Percentiles rank a stretch among this genome's conserved stretches.
Evolutionary conservation across 2,888 invertebrate species (phyloP).

Genomic region (Mythimna albipuncta): DNA sequence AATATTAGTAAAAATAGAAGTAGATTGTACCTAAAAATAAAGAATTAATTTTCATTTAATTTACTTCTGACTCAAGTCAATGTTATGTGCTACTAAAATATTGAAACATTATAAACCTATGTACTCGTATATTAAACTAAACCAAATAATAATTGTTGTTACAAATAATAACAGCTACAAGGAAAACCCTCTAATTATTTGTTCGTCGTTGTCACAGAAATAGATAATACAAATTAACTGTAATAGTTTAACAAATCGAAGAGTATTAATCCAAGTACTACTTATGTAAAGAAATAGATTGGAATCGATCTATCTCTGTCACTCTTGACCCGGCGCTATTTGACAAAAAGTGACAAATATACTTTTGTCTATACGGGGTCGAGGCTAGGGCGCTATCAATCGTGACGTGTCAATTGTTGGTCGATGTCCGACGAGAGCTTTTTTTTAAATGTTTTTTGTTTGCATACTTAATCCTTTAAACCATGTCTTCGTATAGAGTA

Average conservation of each 20-base stretch:
- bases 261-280: constrained; percentile 15
- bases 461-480: too few relatives aligned
- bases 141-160: not conserved
- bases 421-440: constrained; percentile 32
- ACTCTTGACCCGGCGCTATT: constrained; percentile 59
- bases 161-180: constrained; percentile 1
- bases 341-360: constrained; percentile 66
- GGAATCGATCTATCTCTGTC: constrained; percentile 66
- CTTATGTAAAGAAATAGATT: constrained; percentile 41
- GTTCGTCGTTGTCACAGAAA: not conserved
- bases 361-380: constrained; percentile 57
- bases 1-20: too few relatives aligned
- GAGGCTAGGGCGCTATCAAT: constrained; percentile 66
- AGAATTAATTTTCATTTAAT: too few relatives aligned
- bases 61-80: not conserved
- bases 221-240: constrained; percentile 10
- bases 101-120: not conserved
- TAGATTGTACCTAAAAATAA: too few relatives aligned
- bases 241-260: constrained; percentile 41
- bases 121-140: not conserved
- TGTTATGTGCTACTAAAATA: not conserved
- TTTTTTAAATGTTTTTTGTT: not conserved
- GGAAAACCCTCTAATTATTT: not conserved
- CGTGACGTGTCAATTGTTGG: constrained; percentile 65
- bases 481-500: too few relatives aligned